These are phyloP conservation scores for Pteronotus mesoamericanus DNA, from an alignment of 2,797 vertebrate species.

Conservation along the genomic window DNA sequence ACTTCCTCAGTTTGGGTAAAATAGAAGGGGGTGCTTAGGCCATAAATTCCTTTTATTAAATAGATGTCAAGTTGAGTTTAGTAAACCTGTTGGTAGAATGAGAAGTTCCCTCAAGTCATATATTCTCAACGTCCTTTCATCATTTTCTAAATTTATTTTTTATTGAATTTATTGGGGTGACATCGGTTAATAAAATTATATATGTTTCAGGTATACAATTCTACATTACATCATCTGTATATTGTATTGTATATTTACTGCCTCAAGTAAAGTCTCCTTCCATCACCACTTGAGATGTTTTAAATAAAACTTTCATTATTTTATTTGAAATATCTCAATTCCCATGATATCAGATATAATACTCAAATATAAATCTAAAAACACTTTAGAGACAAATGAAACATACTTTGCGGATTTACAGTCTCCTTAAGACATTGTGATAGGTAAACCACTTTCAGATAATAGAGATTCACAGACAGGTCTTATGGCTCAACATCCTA, in stretches of 20 bases:
- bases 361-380: not conserved
- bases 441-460: not conserved
- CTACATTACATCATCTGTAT: not conserved
- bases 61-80: not conserved
- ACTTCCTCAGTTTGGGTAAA: not conserved
- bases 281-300: not conserved
- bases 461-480: not conserved
- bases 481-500: not conserved
- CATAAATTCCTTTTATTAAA: not conserved
- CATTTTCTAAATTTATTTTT: not conserved
- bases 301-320: not conserved
- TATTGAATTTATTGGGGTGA: not conserved
- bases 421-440: not conserved
- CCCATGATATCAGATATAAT: not conserved
- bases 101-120: not conserved
- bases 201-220: not conserved
- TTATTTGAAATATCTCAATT: not conserved
- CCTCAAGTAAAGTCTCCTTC: not conserved
- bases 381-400: not conserved
- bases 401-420: not conserved
- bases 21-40: not conserved
- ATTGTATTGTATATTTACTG: not conserved
- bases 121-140: not conserved
- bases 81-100: not conserved
- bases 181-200: not conserved